Conservation (phyloP, 2,113 vertebrate species). For the Callipepla squamata region DNA sequence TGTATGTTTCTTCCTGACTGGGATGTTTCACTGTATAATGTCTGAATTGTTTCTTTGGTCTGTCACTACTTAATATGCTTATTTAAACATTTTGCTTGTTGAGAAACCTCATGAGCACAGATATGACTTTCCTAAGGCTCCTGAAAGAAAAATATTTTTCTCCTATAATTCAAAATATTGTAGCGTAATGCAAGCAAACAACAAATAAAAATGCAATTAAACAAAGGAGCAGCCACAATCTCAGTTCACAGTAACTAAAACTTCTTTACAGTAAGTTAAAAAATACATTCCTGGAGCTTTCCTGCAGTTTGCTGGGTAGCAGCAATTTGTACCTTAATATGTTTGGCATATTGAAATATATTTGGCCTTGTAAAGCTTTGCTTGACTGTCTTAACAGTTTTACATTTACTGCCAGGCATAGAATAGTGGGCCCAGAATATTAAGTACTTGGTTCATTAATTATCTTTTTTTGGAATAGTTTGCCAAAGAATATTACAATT, state of each 20-base stretch:
- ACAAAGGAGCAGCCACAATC: not conserved
- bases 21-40: constrained; percentile 31
- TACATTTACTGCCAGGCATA: not conserved
- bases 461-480: not conserved
- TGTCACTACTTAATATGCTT: constrained; percentile 9
- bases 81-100: not conserved
- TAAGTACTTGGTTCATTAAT: not conserved
- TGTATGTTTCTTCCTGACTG: not conserved
- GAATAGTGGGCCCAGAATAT: accelerated
- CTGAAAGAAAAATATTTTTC: not conserved
- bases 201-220: not conserved
- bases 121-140: not conserved
- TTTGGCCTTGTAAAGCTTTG: not conserved
- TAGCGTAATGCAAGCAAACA: not conserved
- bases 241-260: not conserved
- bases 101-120: not conserved
- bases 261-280: not conserved
- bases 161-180: not conserved
- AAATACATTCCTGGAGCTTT: not conserved
- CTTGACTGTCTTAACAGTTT: not conserved
- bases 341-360: not conserved
- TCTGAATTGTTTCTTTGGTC: constrained; percentile 44
- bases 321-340: not conserved
- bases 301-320: not conserved
- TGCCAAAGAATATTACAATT: not conserved